Conservation (phyloP, 2,113 vertebrate species). For the Mus spicilegus region DNA sequence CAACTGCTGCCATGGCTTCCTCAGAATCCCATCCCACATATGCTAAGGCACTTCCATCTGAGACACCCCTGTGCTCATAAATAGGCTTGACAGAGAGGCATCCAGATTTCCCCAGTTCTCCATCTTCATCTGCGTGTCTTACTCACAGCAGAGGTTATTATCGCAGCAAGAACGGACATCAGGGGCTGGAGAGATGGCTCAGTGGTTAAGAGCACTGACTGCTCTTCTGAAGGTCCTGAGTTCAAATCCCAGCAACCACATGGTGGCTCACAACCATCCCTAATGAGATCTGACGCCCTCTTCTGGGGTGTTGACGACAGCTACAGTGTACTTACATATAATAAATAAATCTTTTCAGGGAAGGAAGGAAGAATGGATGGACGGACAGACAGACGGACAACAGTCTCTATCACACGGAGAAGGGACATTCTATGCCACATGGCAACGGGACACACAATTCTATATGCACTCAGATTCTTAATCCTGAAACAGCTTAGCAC, state of each 20-base stretch:
- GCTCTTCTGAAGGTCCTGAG: no score
- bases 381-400: not conserved
- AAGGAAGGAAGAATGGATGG: no score
- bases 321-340: no score
- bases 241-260: no score
- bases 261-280: no score
- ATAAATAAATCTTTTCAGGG: no score
- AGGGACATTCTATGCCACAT: not conserved
- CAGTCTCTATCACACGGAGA: not conserved
- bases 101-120: not conserved
- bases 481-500: not conserved
- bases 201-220: no score
- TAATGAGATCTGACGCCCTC: no score
- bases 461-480: not conserved
- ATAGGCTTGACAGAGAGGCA: not conserved
- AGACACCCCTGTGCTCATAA: not conserved
- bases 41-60: not conserved
- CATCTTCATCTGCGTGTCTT: not conserved
- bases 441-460: not conserved
- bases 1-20: not conserved
- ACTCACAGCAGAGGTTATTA: not conserved
- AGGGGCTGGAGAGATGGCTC: not conserved
- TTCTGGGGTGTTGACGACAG: no score
- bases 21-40: not conserved
- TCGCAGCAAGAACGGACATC: not conserved